phyloP scores from a whole-genome alignment of 2,888 invertebrate species.

The Drosophila nr. perissopoda region DNA sequence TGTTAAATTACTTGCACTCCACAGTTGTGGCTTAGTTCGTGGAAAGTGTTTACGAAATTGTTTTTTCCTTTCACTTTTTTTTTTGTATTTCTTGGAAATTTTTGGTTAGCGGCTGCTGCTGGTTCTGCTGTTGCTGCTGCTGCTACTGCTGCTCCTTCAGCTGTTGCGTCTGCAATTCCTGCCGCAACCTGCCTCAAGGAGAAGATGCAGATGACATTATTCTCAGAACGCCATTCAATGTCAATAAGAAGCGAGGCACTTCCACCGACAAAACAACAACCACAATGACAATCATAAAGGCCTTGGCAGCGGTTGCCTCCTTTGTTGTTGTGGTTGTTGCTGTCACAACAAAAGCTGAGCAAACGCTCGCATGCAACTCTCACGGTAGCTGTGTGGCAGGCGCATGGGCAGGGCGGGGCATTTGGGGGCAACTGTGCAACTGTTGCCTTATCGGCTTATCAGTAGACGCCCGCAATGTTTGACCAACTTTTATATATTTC shows the following conservation, averaged over 20 bases:
- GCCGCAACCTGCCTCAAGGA: conserved; percentile 52
- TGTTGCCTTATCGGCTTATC: conserved; percentile 71
- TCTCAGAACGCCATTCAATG: conserved; percentile 47
- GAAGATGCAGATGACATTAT: conserved; percentile 18
- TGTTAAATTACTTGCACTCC: neutral
- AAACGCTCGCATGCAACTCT: conserved; percentile 64
- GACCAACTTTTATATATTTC: conserved; percentile 46
- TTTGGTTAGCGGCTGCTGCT: conserved; percentile 5
- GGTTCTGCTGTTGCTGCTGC: neutral
- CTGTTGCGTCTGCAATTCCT: conserved; percentile 30
- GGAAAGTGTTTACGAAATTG: conserved; percentile 1
- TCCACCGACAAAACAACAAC: conserved; percentile 12
- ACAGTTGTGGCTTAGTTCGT: neutral
- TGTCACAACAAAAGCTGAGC: conserved; percentile 58
- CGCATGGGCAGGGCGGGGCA: neutral
- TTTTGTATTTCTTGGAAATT: conserved; percentile 34
- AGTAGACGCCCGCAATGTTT: conserved; percentile 54
- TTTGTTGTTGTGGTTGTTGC: conserved; percentile 18
- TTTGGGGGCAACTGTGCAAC: conserved; percentile 44
- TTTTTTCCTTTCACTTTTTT: neutral
- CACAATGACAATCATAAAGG: conserved; percentile 25
- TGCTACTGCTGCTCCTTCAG: conserved; percentile 13
- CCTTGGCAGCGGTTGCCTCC: conserved; percentile 24
- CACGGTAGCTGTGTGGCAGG: conserved; percentile 56
- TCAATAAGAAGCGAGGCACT: conserved; percentile 40